These are phyloP conservation scores for Synergus gifuensis DNA, from an alignment of 2,888 invertebrate genomes.

Conservation along the genomic window DNA sequence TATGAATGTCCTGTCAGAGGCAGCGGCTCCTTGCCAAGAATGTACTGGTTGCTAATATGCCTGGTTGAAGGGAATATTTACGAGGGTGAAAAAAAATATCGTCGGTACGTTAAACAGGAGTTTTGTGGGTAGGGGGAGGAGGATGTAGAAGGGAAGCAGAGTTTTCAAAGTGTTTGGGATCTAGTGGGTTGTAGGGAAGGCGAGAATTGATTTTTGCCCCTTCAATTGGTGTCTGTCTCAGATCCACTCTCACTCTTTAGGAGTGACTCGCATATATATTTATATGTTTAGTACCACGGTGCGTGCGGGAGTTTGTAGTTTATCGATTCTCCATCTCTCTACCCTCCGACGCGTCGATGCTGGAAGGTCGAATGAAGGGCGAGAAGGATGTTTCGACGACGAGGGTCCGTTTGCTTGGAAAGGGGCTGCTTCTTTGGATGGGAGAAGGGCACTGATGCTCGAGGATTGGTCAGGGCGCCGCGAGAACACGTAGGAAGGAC, in stretches of 20 bases:
- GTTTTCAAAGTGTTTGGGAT: slow-evolving; percentile 28
- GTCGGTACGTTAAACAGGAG: slow-evolving; percentile 41
- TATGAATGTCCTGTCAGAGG: slow-evolving; percentile 76
- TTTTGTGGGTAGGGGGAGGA: slow-evolving; percentile 27
- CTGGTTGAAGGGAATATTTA: slow-evolving; percentile 73
- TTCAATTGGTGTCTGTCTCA: slow-evolving; percentile 55
- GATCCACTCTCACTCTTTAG: slow-evolving; percentile 13
- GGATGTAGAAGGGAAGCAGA: background rate
- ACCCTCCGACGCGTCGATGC: slow-evolving; percentile 5
- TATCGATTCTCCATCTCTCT: slow-evolving; percentile 41
- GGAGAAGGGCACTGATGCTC: slow-evolving; percentile 34
- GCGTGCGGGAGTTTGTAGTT: slow-evolving; percentile 33
- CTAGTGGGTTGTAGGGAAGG: slow-evolving; percentile 43
- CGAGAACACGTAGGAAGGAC: slow-evolving; percentile 19
- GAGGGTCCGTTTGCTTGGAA: slow-evolving; percentile 33
- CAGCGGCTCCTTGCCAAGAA: slow-evolving; percentile 76
- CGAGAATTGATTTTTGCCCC: slow-evolving; percentile 61
- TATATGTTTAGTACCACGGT: slow-evolving; percentile 12
- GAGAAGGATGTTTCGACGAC: slow-evolving; percentile 30
- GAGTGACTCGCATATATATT: slow-evolving; percentile 15
- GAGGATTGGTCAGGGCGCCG: slow-evolving; percentile 33
- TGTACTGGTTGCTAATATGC: slow-evolving; percentile 71
- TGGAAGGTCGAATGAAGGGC: slow-evolving; percentile 40
- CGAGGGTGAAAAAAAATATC: slow-evolving; percentile 66
- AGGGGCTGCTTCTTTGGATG: slow-evolving; percentile 35